Base-by-base conservation (phyloP, 1,140 invertebrate species). In the Drosophila nebulosa region DNA sequence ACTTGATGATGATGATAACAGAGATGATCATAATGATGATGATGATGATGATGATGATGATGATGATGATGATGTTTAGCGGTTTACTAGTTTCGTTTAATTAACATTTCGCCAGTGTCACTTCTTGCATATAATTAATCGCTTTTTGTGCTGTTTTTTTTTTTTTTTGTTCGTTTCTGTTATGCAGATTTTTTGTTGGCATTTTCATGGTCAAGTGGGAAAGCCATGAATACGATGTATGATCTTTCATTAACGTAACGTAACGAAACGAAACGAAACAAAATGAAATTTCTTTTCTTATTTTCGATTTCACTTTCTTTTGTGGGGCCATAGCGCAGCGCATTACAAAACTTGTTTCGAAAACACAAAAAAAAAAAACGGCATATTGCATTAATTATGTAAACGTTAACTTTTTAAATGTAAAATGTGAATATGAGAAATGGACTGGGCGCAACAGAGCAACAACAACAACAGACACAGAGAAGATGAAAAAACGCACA, bases 251-350 rank as follows among this genome's bases (percentile, higher is more conserved):
- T 46, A 52, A 46, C 56, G 55, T 50, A 59, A 36, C 58, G 46
- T 56, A 60, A 62, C 24, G 30, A 36, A 58, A 70, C 46, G 35
- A 51, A 52, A 61, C 55, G 66, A 55, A 35, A 66, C n/a, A n/a
- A n/a, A n/a, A 78, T 32, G 10, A 32, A 32, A 79, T 64, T 75
- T 46, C 6, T 46, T 10, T 70, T 74, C 77, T 79, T 80, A 56
- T 77, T 72, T 72, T 64, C 78, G 81, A 85, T 84, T 84, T 84
- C 80, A 85, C 80, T 85, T 85, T 85, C 76, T 52, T 80, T 64
- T 30, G 58, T 73, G 69, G 53, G 5, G 22, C n/a, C 24, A 30
- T 21, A 4, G 1, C 21, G 60, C 18, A 36, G 18, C 26, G n/a
- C 22, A 21, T 21, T 50, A 32, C 52, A 65, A 73, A 84, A 85